Percentiles rank a stretch among this genome's conserved stretches.
phyloP scores from a whole-genome alignment of 35 echinoderm and acorn worm genomes.

The Diadema setosum region DNA sequence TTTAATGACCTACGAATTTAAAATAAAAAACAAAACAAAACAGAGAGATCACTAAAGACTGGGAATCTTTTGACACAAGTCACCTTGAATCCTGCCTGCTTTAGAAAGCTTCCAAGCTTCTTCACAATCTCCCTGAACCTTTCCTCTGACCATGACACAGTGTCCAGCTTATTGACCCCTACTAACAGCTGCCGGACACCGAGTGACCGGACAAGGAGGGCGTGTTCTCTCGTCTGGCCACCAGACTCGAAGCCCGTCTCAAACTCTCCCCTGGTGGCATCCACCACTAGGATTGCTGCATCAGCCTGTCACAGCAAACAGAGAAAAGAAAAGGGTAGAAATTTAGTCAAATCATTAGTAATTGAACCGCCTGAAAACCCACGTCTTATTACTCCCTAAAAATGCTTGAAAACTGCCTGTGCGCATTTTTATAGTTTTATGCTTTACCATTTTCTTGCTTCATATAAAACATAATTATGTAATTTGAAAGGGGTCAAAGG shows the following conservation, averaged over 20 bases:
- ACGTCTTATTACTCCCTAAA: too few relatives aligned
- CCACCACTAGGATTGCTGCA: constrained; percentile 87
- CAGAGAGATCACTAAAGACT: not conserved
- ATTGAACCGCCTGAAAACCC: too few relatives aligned
- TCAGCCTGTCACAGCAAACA: constrained; percentile 53
- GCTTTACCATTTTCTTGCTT: too few relatives aligned
- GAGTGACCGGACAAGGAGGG: constrained; percentile 85
- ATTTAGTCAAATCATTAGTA: too few relatives aligned
- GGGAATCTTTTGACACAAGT: not conserved
- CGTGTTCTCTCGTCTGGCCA: constrained; percentile 96
- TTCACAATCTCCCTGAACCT: constrained; percentile 87
- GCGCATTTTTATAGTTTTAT: too few relatives aligned
- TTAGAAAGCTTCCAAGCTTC: constrained; percentile 78
- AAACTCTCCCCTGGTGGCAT: constrained; percentile 94
- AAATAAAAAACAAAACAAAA: too few relatives aligned
- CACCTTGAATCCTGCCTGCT: constrained; percentile 96
- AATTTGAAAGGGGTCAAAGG: too few relatives aligned
- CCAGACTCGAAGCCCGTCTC: constrained; percentile 96
- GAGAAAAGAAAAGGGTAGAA: too few relatives aligned
- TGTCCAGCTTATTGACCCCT: constrained; percentile 97
- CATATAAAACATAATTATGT: too few relatives aligned
- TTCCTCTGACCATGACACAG: constrained; percentile 87
- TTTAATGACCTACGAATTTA: too few relatives aligned
- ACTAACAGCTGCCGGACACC: constrained; percentile 91
- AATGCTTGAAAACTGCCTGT: too few relatives aligned